Percentiles rank a stretch among this genome's conserved stretches.
Conservation (phyloP, 2,888 invertebrate species). For the Sinodicranocentrus sp. region DNA sequence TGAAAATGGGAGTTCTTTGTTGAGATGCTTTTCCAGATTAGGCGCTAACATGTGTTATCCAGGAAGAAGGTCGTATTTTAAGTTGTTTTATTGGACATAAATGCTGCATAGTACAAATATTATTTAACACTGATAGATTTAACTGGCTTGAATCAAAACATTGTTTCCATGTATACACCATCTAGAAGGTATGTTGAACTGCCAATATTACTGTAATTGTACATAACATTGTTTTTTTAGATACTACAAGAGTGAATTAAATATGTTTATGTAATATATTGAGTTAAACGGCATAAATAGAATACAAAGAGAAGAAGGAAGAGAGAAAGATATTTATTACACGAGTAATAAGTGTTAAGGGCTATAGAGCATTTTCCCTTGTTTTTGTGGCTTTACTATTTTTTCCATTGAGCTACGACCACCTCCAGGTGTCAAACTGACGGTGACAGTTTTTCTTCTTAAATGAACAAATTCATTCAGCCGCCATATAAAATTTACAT, state of each 20-base stretch:
- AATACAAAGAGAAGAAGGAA: constrained; percentile 67
- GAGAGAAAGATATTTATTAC: constrained; percentile 60
- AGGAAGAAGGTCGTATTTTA: constrained; percentile 10
- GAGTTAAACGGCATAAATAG: constrained; percentile 43
- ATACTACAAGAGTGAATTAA: constrained; percentile 50
- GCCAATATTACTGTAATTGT: constrained; percentile 48
- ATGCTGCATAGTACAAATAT: constrained; percentile 67
- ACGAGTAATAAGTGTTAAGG: constrained; percentile 48
- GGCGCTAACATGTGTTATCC: no score
- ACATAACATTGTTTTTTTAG: constrained; percentile 23
- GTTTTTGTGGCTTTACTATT: constrained; percentile 56
- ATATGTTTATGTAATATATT: constrained; percentile 21
- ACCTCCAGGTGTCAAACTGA: background rate
- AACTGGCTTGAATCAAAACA: constrained; percentile 50
- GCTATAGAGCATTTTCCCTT: constrained; percentile 52
- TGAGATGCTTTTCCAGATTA: no score
- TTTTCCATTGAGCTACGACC: constrained; percentile 17
- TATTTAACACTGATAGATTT: constrained; percentile 64
- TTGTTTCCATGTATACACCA: constrained; percentile 45
- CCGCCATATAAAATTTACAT: no score
- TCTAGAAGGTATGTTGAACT: constrained; percentile 37
- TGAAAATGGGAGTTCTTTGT: no score
- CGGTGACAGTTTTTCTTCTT: background rate
- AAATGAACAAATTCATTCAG: no score
- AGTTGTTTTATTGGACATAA: constrained; percentile 64